Percentiles rank a stretch among this genome's conserved stretches.
These are phyloP conservation scores for Temnopleurus reevesii DNA, from an alignment of 53 echinoderm and acorn worm genomes.

Conservation along the genomic window DNA sequence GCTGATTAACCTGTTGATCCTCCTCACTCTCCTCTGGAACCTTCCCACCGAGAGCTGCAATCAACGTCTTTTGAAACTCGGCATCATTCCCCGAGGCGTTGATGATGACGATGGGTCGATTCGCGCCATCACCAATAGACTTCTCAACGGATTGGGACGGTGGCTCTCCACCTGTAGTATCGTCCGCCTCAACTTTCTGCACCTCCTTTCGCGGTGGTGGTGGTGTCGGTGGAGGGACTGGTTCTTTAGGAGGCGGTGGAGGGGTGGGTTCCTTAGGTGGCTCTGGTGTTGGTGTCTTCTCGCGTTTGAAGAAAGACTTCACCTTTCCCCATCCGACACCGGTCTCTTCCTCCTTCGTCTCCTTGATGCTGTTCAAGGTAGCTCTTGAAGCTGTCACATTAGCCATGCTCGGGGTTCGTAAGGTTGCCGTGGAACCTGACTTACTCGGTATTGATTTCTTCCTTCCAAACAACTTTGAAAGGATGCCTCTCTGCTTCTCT, in stretches of 20 bases:
- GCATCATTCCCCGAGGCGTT: conserved; percentile 62
- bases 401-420: conserved; percentile 25
- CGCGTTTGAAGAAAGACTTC: conserved; percentile 14
- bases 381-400: conserved; percentile 22
- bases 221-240: conserved; percentile 15
- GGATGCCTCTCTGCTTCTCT: conserved; percentile 38
- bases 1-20: background rate
- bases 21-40: background rate
- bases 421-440: background rate
- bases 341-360: background rate
- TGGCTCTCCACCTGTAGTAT: background rate
- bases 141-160: background rate
- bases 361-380: conserved; percentile 11
- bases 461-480: conserved; percentile 28
- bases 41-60: conserved; percentile 63
- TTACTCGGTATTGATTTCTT: background rate
- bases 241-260: conserved; percentile 4
- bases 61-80: conserved; percentile 57
- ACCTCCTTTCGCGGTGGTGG: background rate
- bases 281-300: conserved; percentile 3
- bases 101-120: conserved; percentile 78
- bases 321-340: conserved; percentile 25
- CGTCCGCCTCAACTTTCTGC: background rate
- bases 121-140: background rate
- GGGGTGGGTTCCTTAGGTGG: conserved; percentile 26